These are phyloP conservation scores for Bucorvus abyssinicus DNA, from an alignment of 2,797 vertebrate genomes.

Conservation along the genomic window DNA sequence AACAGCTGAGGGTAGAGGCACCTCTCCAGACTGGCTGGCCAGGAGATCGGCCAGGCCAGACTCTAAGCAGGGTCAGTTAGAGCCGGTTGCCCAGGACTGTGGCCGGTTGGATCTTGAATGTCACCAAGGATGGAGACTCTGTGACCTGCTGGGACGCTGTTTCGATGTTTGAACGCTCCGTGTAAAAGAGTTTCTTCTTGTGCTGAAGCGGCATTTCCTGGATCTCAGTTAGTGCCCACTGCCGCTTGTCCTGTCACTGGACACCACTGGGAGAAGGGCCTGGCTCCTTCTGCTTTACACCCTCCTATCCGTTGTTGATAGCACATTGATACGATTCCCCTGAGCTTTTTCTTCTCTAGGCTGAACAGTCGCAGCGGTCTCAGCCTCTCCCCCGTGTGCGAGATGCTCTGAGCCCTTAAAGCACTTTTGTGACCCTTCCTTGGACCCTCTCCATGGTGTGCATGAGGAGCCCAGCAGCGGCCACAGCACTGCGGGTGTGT, in stretches of 20 bases:
- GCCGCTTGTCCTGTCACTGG: background rate
- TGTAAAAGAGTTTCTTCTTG: background rate
- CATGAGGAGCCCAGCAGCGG: background rate
- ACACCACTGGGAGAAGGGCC: background rate
- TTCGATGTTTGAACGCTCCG: background rate
- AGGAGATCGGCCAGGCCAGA: background rate
- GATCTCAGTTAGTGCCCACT: background rate
- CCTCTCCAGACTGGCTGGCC: background rate
- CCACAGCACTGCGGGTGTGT: background rate
- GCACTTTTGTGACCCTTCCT: background rate
- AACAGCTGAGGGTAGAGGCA: background rate
- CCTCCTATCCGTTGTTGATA: background rate
- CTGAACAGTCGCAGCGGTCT: background rate
- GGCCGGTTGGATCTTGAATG: background rate
- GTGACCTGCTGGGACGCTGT: background rate
- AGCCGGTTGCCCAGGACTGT: background rate
- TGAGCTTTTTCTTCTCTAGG: background rate
- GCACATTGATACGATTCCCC: background rate
- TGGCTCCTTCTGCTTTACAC: background rate
- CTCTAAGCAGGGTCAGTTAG: background rate
- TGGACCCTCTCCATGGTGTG: background rate
- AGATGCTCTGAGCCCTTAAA: background rate
- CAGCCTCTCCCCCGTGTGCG: background rate
- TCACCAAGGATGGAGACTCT: background rate
- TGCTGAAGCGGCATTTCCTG: background rate